These are phyloP conservation scores for Saxidomus purpurata DNA, from an alignment of 1,140 invertebrate genomes.

Conservation along the genomic window DNA sequence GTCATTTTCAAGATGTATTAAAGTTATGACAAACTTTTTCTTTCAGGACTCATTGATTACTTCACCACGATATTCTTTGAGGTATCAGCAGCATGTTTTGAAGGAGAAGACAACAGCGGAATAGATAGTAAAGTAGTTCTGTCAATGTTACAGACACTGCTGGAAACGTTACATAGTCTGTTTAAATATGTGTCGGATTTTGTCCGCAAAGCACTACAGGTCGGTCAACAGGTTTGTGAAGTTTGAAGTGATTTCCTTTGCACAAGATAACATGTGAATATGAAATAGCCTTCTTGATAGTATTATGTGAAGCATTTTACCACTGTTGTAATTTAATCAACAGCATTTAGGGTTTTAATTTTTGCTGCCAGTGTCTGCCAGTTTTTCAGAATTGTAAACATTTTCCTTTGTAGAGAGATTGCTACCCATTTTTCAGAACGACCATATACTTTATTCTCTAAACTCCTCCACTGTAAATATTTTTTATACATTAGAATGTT, in stretches of 20 bases:
- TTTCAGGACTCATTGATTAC: constrained; percentile 83
- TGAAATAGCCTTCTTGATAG: not conserved
- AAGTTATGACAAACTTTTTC: too few relatives aligned
- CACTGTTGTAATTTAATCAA: too few relatives aligned
- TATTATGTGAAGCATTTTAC: too few relatives aligned
- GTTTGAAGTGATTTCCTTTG: constrained; percentile 16
- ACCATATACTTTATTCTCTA: too few relatives aligned
- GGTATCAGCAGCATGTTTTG: constrained; percentile 78
- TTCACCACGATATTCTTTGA: constrained; percentile 81
- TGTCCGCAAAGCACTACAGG: constrained; percentile 85
- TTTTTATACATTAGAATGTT: too few relatives aligned
- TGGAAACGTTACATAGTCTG: constrained; percentile 82
- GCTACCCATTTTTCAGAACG: too few relatives aligned
- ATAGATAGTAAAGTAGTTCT: constrained; percentile 77
- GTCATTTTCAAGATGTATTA: too few relatives aligned
- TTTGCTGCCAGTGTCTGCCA: too few relatives aligned
- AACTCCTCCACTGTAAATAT: too few relatives aligned
- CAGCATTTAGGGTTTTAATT: too few relatives aligned
- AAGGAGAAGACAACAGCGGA: constrained; percentile 76
- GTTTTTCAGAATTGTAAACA: too few relatives aligned
- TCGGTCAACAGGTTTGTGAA: constrained; percentile 69
- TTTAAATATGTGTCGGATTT: constrained; percentile 85
- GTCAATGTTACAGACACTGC: constrained; percentile 79
- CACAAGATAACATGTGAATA: not conserved
- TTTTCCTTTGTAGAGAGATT: too few relatives aligned